Evolutionary conservation across 2,113 vertebrate species (phyloP), one percentile per base, ranked within the genome.

Genomic region (Laticauda laticaudata): DNA sequence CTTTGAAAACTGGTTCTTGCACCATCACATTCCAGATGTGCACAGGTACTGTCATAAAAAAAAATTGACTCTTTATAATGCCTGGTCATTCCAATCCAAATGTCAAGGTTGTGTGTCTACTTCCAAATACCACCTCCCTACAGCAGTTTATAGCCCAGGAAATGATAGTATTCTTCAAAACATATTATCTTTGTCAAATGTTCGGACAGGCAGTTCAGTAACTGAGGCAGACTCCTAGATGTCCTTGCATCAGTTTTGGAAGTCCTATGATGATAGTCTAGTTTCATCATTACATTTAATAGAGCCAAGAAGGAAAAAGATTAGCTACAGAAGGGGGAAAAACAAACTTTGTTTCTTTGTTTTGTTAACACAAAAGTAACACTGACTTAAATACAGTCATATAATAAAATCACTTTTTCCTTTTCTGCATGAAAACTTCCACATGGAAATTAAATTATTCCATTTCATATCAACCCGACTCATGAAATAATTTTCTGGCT

Each of bases 351-450:
- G n/a, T n/a, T 85, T 55, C 57, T 6, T 53, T 1, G n/a, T 56
- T 87, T 90, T 48, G 57, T 87, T 75, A 61, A 53, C 90, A 29
- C 4, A 55, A 23, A 2, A 4, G 3, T 93, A 26, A 86, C 54
- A 4, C 48, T 53, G 53, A 18, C 0, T 48, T 59, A 64, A 87
- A 45, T 87, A 45, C 45, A 45, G 45, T 45, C 48, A 51, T 85
- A 69, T 6, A 21, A 91, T 15, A 85, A 89, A 90, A 1, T 0
- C 24, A 92, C 89, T 20, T 21, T 93, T 85, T 94, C 55, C 64
- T 56, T 93, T 94, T 90, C 12, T 29, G 29, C 29, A n/a, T 90
- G 15, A 18, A 90, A 24, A 15, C 55, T 93, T 89, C 20, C 53
- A 59, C 26, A 34, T 90, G 29, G 5, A 91, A 29, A 18, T 14